Conservation (phyloP, 2,888 invertebrate species). For the Gastracanthus pulcherrimus region DNA sequence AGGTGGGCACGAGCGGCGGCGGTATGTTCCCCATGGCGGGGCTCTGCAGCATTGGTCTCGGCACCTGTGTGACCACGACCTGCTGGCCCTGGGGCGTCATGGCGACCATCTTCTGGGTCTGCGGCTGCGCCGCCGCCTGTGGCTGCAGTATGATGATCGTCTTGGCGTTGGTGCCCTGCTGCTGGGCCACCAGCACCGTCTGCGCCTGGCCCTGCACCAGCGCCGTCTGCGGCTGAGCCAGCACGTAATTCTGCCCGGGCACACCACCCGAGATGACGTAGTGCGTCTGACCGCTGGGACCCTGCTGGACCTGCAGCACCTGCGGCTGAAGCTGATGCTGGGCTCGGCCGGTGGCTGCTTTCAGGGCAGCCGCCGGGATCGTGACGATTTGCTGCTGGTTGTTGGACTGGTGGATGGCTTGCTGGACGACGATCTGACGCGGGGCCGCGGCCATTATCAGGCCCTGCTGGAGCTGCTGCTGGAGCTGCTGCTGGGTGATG, state of each 20-base stretch:
- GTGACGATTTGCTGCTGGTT: conserved; percentile 70
- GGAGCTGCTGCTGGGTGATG: conserved; percentile 66
- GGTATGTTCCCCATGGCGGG: conserved; percentile 78
- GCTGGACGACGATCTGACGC: conserved; percentile 70
- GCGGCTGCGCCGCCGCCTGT: conserved; percentile 76
- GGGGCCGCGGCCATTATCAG: conserved; percentile 72
- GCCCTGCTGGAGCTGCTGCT: conserved; percentile 76
- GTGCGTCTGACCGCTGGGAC: conserved; percentile 78
- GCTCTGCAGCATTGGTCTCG: conserved; percentile 79
- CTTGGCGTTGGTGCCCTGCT: conserved; percentile 83
- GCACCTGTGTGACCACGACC: conserved; percentile 75
- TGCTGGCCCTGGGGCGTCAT: conserved; percentile 85
- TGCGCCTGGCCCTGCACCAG: conserved; percentile 82
- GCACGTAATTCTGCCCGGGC: conserved; percentile 82
- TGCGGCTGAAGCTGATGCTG: conserved; percentile 67
- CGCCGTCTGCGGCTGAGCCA: conserved; percentile 83
- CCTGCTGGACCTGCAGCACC: conserved; percentile 72
- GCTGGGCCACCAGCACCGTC: conserved; percentile 84
- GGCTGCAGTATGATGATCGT: conserved; percentile 86
- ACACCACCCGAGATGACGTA: conserved; percentile 79
- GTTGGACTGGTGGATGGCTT: conserved; percentile 56
- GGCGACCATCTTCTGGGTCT: conserved; percentile 81
- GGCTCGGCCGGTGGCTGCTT: conserved; percentile 62
- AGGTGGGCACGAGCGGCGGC: conserved; percentile 75
- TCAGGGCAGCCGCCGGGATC: conserved; percentile 70